These are phyloP conservation scores for Indicator indicator DNA, from an alignment of 2,113 vertebrate species.

Conservation along the genomic window DNA sequence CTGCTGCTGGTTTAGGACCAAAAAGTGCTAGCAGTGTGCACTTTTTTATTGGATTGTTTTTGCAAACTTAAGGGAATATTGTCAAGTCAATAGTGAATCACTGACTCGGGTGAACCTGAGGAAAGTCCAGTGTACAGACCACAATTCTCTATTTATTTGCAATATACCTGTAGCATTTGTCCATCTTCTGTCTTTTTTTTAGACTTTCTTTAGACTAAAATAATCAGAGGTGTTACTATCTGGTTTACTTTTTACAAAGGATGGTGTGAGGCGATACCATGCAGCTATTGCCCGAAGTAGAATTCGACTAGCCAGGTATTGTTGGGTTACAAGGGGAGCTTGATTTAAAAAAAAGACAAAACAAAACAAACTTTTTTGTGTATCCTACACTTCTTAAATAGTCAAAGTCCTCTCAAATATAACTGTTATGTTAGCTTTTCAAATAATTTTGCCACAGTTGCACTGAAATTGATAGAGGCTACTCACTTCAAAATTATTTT, in stretches of 20 bases:
- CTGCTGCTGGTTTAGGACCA: background rate
- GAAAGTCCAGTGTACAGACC: background rate
- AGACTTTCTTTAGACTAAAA: background rate
- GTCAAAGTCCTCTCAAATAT: background rate
- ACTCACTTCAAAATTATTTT: background rate
- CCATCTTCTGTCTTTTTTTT: background rate
- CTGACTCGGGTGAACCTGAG: background rate
- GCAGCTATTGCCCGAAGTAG: constrained; percentile 77
- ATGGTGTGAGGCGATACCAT: constrained; percentile 72
- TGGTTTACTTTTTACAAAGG: constrained; percentile 61
- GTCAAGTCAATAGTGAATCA: background rate
- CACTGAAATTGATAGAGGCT: background rate
- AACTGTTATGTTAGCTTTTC: background rate
- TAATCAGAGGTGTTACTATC: background rate
- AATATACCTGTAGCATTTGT: background rate
- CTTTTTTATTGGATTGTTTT: background rate
- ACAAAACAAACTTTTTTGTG: too few relatives aligned
- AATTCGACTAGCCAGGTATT: constrained; percentile 79
- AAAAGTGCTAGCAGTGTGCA: background rate
- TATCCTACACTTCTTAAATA: background rate
- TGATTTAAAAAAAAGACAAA: background rate
- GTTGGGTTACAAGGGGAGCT: background rate
- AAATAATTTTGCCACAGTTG: background rate
- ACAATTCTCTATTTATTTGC: background rate
- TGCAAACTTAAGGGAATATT: background rate